These are phyloP conservation scores for Pogonocichla stellata DNA, from an alignment of 2,113 vertebrate species.

Conservation along the genomic window DNA sequence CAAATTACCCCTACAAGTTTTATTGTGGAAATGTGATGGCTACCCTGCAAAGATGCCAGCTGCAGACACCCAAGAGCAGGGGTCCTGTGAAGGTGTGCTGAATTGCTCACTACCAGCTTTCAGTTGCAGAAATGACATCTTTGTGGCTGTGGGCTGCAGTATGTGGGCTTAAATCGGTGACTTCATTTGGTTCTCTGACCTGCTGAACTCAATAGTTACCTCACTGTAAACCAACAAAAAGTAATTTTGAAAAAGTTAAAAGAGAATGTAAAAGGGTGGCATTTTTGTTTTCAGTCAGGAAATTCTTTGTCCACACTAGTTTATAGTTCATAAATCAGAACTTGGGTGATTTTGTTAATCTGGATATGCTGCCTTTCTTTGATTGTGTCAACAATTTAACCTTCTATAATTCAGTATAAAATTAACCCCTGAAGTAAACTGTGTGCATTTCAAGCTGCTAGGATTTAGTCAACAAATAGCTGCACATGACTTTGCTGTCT, in stretches of 20 bases:
- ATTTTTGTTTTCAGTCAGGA: neutral
- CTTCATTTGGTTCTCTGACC: neutral
- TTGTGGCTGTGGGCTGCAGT: neutral
- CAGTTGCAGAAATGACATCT: neutral
- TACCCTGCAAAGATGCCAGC: neutral
- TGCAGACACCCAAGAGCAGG: neutral
- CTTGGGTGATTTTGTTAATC: neutral
- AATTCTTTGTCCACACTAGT: neutral
- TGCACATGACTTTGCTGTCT: neutral
- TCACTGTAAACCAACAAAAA: neutral
- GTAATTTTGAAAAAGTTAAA: constrained; percentile 7
- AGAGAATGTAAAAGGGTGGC: neutral
- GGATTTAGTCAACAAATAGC: neutral
- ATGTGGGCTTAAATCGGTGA: neutral
- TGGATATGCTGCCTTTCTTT: neutral
- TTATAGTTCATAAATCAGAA: neutral
- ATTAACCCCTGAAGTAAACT: neutral
- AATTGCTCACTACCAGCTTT: neutral
- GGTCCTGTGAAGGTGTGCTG: neutral
- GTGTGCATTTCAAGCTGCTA: neutral
- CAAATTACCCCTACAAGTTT: constrained; percentile 49
- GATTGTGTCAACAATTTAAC: neutral
- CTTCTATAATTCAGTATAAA: neutral
- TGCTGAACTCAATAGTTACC: neutral
- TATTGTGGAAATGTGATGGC: constrained; percentile 30